Evolutionary conservation across 2,797 vertebrate genomes (phyloP).

Genomic region (Emys orbicularis): DNA sequence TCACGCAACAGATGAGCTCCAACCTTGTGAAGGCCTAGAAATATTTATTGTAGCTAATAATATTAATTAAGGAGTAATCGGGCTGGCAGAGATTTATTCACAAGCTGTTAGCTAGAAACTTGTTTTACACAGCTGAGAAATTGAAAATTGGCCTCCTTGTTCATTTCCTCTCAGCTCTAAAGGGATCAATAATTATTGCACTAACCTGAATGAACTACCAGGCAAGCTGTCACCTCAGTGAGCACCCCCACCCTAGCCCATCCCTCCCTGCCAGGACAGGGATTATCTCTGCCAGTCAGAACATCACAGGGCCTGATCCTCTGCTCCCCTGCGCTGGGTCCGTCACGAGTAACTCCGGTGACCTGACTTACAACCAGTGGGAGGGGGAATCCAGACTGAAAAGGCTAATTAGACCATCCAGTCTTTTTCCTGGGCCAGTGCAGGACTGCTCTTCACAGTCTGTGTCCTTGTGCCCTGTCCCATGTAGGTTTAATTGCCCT

Average conservation of each 20-base stretch:
- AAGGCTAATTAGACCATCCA: neutral
- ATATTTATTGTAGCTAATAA: slow-evolving; percentile 13
- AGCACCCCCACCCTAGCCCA: fast-evolving
- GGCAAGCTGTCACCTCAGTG: neutral
- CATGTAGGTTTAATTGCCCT: neutral
- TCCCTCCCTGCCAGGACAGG: neutral
- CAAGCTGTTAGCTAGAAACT: slow-evolving; percentile 43
- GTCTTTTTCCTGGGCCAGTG: neutral
- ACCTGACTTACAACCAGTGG: neutral
- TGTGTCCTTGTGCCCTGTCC: too few relatives aligned
- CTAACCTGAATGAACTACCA: neutral
- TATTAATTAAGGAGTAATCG: slow-evolving; percentile 60
- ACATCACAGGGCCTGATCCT: neutral
- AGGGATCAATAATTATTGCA: slow-evolving; percentile 24
- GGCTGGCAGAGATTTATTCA: slow-evolving; percentile 64
- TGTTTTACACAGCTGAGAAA: slow-evolving; percentile 51
- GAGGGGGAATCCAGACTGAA: neutral
- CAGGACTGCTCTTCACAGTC: neutral
- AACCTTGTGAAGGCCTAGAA: neutral
- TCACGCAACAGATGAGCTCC: neutral
- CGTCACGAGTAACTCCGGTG: neutral
- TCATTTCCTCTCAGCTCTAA: slow-evolving; percentile 43
- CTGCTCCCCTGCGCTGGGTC: neutral
- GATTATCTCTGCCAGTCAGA: neutral
- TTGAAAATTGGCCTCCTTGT: slow-evolving; percentile 58